A percentile compares a stretch with the other conserved stretches of the same genome.
Conservation (phyloP, 2,113 vertebrate species). For the Aleadryas rufinucha region DNA sequence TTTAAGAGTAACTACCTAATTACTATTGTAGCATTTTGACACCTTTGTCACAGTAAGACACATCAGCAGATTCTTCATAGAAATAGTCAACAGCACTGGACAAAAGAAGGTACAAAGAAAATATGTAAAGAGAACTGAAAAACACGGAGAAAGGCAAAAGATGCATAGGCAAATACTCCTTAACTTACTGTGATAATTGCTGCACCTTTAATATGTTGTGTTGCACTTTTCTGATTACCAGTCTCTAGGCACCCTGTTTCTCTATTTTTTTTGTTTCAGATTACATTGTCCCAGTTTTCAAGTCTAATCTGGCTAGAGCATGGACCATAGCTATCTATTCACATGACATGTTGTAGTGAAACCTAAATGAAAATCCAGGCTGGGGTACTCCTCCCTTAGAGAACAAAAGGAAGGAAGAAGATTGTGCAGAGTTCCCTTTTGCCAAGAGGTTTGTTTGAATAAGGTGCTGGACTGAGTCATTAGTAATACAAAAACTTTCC, state of each 20-base stretch:
- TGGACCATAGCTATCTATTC: neutral
- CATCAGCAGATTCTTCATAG: slow-evolving; percentile 40
- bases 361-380: neutral
- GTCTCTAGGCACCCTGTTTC: neutral
- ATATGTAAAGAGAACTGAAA: neutral
- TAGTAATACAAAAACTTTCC: neutral
- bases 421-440: neutral
- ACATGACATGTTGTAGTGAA: neutral
- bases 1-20: slow-evolving; percentile 13
- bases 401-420: neutral
- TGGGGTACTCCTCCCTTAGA: neutral
- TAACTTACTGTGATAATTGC: neutral
- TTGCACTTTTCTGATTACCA: neutral
- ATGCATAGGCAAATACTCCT: slow-evolving; percentile 22
- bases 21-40: slow-evolving; percentile 29
- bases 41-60: slow-evolving; percentile 52
- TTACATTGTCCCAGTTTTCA: neutral
- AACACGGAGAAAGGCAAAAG: slow-evolving; percentile 42
- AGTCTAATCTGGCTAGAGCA: neutral
- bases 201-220: neutral
- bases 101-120: slow-evolving; percentile 3
- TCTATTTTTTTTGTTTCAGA: neutral
- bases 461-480: neutral
- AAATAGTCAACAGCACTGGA: slow-evolving; percentile 19
- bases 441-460: neutral